Evolutionary conservation across 2,113 vertebrate genomes (phyloP), one percentile per base, ranked within the genome.

Genomic region (Pollachius pollachius): DNA sequence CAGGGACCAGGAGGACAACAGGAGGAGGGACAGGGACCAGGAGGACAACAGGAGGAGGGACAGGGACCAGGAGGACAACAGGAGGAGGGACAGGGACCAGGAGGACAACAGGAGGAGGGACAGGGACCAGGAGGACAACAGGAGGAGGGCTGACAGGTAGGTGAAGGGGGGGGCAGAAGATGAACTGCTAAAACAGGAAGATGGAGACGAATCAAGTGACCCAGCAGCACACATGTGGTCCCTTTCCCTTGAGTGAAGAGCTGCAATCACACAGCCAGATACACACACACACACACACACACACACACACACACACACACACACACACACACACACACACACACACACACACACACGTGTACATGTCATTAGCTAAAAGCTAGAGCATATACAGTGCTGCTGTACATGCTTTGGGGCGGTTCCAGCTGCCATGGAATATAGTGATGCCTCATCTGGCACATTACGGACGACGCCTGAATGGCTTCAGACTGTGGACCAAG

Each of bases 181-280:
- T 61, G 54, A 57, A 16, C 54, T 5, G 3, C 54, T 57, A 64
- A 30, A 81, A 71, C 71, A 37, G 62, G 52, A 21, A 62, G 9
- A 68, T 11, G 75, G 61, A 74, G 65, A 70, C 27, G 41, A 70
- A 70, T 65, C 69, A 65, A 82, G 74, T 83, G 82, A 86, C 78
- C 84, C 79, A 72, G 65, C 37, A 60, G 80, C 60, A 62, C 25
- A 90, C 88, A 89, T 88, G 88, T 81, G 85, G 61, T 81, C 82
- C 23, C 17, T 66, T 52, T 80, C 75, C 73, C 74, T 62, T 37
- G 80, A 82, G 85, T 63, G 60, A 67, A 21, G 74, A 69, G 52
- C 15, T 57, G 54, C 71, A 37, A 79, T 52, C 34, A 18, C 68
- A 52, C 52, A 16, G 9, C 60, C 13, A 65, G 23, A 54, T 16